Evolutionary conservation across 35 echinoderm and acorn worm genomes (phyloP).

Genomic region (Eucidaris tribuloides): DNA sequence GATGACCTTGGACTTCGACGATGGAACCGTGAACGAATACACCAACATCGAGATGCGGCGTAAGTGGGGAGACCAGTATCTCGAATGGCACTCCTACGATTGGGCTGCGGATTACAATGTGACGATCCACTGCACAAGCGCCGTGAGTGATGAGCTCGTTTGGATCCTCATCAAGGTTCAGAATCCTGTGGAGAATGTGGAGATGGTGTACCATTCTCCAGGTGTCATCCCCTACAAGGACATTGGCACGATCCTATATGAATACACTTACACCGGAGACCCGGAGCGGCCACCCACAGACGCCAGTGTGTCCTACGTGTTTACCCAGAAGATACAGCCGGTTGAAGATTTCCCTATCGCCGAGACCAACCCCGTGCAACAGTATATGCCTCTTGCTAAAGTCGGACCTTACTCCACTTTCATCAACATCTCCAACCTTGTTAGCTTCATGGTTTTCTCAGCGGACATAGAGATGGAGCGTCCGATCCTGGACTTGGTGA

Average conservation of each 20-base stretch:
- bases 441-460: conserved; percentile 77
- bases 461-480: conserved; percentile 81
- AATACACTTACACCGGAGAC: conserved; percentile 65
- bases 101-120: conserved; percentile 75
- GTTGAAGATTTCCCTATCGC: conserved; percentile 61
- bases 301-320: conserved; percentile 65
- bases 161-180: conserved; percentile 77
- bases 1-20: conserved; percentile 66
- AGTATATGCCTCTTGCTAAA: conserved; percentile 61
- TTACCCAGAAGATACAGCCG: conserved; percentile 29
- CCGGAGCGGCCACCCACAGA: conserved; percentile 74
- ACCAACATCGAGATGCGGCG: conserved; percentile 53
- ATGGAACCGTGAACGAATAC: conserved; percentile 26
- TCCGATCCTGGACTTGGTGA: conserved; percentile 52
- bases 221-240: conserved; percentile 70
- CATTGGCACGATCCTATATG: conserved; percentile 53
- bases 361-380: conserved; percentile 61
- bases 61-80: conserved; percentile 25
- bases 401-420: conserved; percentile 55
- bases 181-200: conserved; percentile 73
- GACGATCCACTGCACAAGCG: conserved; percentile 61
- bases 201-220: conserved; percentile 57
- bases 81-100: conserved; percentile 71
- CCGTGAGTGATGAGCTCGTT: conserved; percentile 70
- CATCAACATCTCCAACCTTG: conserved; percentile 86